These are phyloP conservation scores for Camponotus pennsylvanicus DNA, from an alignment of 1,140 invertebrate genomes.

Conservation along the genomic window DNA sequence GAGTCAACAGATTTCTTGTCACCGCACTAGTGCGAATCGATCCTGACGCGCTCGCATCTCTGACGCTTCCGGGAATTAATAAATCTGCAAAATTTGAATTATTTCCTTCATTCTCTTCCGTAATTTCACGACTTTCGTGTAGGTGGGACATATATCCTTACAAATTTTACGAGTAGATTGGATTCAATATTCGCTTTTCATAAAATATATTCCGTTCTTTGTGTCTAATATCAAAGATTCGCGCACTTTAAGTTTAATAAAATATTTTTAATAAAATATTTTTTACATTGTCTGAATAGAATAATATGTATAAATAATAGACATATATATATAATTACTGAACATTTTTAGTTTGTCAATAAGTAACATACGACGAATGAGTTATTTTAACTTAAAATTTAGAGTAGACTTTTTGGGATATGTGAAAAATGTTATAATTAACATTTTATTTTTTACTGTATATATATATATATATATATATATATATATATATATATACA, in stretches of 20 bases:
- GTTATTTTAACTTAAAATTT: no score
- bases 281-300: not conserved
- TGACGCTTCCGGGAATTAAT: slow-evolving; percentile 63
- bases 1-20: slow-evolving; percentile 81
- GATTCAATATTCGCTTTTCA: slow-evolving; percentile 16
- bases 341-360: no score
- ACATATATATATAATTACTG: no score
- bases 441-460: no score
- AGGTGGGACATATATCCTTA: slow-evolving; percentile 15
- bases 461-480: no score
- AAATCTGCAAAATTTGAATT: slow-evolving; percentile 61
- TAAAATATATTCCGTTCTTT: not conserved
- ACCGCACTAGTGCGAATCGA: slow-evolving; percentile 73
- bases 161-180: slow-evolving; percentile 12
- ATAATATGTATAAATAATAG: not conserved
- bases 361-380: no score
- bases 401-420: no score
- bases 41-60: slow-evolving; percentile 53
- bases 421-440: no score
- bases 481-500: no score
- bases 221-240: not conserved
- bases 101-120: slow-evolving; percentile 9
- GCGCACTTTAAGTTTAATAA: not conserved
- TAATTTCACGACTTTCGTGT: not conserved
- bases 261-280: slow-evolving; percentile 1